Evolutionary conservation across 2,113 vertebrate species (phyloP).

Genomic region (Telmatochromis brichardi): DNA sequence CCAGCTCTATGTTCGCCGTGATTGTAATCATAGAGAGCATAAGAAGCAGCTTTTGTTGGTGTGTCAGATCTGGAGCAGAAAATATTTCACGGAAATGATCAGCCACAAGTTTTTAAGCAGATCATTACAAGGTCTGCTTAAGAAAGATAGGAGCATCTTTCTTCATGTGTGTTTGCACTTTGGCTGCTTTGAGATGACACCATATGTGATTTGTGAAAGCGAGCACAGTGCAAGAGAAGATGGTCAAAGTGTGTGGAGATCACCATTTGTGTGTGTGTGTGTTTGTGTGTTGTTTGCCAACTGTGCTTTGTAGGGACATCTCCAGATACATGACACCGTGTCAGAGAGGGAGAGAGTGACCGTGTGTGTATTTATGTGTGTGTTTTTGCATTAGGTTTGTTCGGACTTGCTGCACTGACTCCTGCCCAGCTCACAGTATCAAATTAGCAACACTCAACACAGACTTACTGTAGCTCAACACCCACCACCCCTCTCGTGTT

Average conservation of each 20-base stretch:
- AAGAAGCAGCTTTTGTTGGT: neutral
- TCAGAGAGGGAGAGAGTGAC: neutral
- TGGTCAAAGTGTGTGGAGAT: neutral
- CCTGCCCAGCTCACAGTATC: slow-evolving; percentile 48
- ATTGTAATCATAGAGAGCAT: neutral
- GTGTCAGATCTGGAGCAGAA: neutral
- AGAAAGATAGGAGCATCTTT: neutral
- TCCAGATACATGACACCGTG: neutral
- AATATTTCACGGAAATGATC: neutral
- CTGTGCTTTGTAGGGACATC: slow-evolving; percentile 20
- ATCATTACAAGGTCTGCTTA: neutral
- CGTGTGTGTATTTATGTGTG: slow-evolving; percentile 2
- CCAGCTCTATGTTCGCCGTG: neutral
- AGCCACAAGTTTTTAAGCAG: neutral
- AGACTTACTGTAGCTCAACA: slow-evolving; percentile 49
- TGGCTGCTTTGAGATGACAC: neutral
- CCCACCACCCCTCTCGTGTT: slow-evolving; percentile 19
- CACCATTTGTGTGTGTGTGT: neutral
- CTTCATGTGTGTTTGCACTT: neutral
- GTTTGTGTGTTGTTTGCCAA: slow-evolving; percentile 17
- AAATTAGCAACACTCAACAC: slow-evolving; percentile 52
- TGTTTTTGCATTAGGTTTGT: slow-evolving; percentile 18
- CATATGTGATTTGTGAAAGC: slow-evolving; percentile 3
- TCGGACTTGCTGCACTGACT: slow-evolving; percentile 33
- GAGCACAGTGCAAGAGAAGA: neutral